phyloP scores from a whole-genome alignment of 2,797 vertebrate species.

The Myotis daubentonii region DNA sequence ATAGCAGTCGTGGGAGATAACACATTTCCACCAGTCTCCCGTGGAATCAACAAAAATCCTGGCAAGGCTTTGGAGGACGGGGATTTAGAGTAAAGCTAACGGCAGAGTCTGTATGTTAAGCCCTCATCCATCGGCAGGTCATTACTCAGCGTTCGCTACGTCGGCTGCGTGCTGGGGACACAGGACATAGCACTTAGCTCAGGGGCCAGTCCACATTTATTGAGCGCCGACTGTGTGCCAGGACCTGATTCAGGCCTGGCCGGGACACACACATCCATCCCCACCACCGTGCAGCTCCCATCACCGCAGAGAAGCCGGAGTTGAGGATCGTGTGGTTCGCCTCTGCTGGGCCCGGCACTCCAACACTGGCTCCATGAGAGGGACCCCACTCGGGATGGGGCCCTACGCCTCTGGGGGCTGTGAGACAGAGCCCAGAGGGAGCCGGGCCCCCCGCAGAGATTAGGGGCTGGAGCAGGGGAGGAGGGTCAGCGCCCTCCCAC shows the following conservation, averaged over 20 bases:
- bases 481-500: background rate
- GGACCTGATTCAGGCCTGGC: background rate
- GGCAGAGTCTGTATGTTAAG: rapidly evolving
- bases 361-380: background rate
- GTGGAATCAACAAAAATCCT: background rate
- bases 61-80: background rate
- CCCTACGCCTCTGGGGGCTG: background rate
- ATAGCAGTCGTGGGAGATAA: background rate
- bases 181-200: rapidly evolving
- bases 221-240: background rate
- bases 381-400: rapidly evolving
- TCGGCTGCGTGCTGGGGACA: rapidly evolving
- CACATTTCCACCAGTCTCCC: background rate
- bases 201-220: background rate
- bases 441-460: background rate
- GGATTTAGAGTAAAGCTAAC: background rate
- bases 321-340: rapidly evolving
- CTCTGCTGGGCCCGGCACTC: background rate
- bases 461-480: background rate
- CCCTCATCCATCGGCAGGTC: rapidly evolving
- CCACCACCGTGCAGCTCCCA: background rate
- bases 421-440: background rate
- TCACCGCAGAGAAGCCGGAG: background rate
- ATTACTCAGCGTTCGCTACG: rapidly evolving
- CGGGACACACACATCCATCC: rapidly evolving